phyloP scores from a whole-genome alignment of 2,113 vertebrate species.

The Pundamilia nyererei region DNA sequence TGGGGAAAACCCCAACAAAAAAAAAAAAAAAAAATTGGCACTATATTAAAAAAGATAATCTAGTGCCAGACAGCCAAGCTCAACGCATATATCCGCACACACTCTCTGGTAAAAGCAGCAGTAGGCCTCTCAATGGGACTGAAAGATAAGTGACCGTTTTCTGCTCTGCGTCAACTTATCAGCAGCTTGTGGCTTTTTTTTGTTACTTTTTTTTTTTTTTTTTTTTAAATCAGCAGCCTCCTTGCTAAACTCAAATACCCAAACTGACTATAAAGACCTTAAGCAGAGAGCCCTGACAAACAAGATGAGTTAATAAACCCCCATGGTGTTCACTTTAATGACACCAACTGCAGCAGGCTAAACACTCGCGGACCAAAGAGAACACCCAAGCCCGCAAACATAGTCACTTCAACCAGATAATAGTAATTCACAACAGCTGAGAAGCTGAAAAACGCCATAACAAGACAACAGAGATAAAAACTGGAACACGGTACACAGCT shows the following conservation, averaged over 20 bases:
- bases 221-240: neutral
- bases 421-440: neutral
- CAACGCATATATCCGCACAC: neutral
- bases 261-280: neutral
- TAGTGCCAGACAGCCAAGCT: neutral
- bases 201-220: neutral
- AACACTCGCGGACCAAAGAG: neutral
- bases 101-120: neutral
- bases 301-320: slow-evolving; percentile 50
- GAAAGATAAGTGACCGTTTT: slow-evolving; percentile 23
- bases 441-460: neutral
- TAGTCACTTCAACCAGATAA: slow-evolving; percentile 1
- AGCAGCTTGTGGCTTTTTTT: neutral
- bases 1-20: neutral
- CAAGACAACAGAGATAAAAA: neutral
- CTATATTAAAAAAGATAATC: neutral
- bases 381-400: neutral
- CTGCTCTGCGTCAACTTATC: slow-evolving; percentile 14
- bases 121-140: neutral
- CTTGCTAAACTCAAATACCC: slow-evolving; percentile 24
- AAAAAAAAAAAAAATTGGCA: neutral
- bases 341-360: neutral
- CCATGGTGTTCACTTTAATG: slow-evolving; percentile 28
- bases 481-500: neutral
- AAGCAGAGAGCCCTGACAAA: neutral